These are phyloP conservation scores for Leptinotarsa peninsularis DNA, from an alignment of 2,888 invertebrate species.

Conservation along the genomic window DNA sequence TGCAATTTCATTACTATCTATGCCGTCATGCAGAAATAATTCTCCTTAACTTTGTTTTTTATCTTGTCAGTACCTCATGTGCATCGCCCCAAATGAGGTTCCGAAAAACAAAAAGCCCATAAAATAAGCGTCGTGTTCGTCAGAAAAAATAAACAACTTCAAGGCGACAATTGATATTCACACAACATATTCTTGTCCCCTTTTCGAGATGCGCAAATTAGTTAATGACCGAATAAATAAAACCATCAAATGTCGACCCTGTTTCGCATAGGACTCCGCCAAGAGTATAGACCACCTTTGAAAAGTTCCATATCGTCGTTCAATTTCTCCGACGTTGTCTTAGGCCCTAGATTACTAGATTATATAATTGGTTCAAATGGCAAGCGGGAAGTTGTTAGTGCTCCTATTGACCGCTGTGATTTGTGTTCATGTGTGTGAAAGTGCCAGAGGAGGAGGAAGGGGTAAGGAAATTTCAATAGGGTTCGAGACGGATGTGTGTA, in stretches of 20 bases:
- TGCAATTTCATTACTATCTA: too few species aligned
- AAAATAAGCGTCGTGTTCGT: background rate
- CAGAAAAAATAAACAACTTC: slow-evolving; percentile 27
- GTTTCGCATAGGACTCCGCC: slow-evolving; percentile 37
- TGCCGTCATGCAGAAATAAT: too few species aligned
- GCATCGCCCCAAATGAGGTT: too few species aligned
- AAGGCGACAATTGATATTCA: slow-evolving; percentile 17
- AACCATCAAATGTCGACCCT: slow-evolving; percentile 48
- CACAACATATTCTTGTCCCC: slow-evolving; percentile 31
- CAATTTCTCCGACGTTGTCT: slow-evolving; percentile 21
- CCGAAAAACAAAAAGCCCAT: background rate
- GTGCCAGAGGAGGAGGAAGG: slow-evolving; percentile 52
- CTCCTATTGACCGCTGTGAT: slow-evolving; percentile 38
- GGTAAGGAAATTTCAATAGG: slow-evolving; percentile 38
- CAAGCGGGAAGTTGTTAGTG: slow-evolving; percentile 41
- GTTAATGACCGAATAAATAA: slow-evolving; percentile 45
- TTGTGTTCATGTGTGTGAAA: slow-evolving; percentile 37
- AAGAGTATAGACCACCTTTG: slow-evolving; percentile 32
- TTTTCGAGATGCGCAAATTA: slow-evolving; percentile 41
- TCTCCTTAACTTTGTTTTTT: too few species aligned
- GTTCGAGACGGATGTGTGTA: background rate
- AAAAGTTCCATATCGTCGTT: slow-evolving; percentile 19
- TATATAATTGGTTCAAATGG: slow-evolving; percentile 42
- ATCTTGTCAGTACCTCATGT: too few species aligned
- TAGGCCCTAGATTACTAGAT: slow-evolving; percentile 21